Percentiles rank a stretch among this genome's conserved stretches.
phyloP scores from a whole-genome alignment of 2,888 invertebrate species.

The Pseudococcus jackbeardsleyi region DNA sequence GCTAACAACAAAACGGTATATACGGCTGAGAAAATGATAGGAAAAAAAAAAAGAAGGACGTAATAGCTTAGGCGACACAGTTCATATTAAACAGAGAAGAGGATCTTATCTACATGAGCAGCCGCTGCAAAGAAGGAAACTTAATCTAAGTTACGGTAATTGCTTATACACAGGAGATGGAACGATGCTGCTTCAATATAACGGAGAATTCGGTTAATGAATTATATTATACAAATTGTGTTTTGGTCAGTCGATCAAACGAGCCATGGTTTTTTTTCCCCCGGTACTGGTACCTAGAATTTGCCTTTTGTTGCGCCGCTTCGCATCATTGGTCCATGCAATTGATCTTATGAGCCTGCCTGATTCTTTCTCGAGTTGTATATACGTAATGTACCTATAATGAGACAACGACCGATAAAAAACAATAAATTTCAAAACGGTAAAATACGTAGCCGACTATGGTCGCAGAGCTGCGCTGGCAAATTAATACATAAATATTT shows the following conservation, averaged over 20 bases:
- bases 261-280: conserved; percentile 37
- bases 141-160: conserved; percentile 59
- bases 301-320: conserved; percentile 54
- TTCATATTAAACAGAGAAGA: not conserved
- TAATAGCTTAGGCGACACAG: conserved; percentile 50
- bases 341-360: conserved; percentile 49
- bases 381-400: conserved; percentile 25
- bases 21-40: not conserved
- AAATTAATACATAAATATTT: conserved; percentile 13
- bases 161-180: not conserved
- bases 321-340: conserved; percentile 62
- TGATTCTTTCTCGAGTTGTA: conserved; percentile 12
- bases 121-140: not conserved
- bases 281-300: not conserved
- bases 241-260: conserved; percentile 55
- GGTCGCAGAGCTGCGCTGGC: not conserved
- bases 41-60: not conserved
- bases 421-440: conserved; percentile 56
- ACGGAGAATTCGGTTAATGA: conserved; percentile 60
- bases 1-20: conserved; percentile 33
- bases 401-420: conserved; percentile 46
- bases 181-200: not conserved
- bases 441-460: not conserved
- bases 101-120: conserved; percentile 21
- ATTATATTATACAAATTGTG: conserved; percentile 21